These are phyloP conservation scores for Phasia obesa DNA, from an alignment of 2,888 invertebrate genomes.

Conservation along the genomic window DNA sequence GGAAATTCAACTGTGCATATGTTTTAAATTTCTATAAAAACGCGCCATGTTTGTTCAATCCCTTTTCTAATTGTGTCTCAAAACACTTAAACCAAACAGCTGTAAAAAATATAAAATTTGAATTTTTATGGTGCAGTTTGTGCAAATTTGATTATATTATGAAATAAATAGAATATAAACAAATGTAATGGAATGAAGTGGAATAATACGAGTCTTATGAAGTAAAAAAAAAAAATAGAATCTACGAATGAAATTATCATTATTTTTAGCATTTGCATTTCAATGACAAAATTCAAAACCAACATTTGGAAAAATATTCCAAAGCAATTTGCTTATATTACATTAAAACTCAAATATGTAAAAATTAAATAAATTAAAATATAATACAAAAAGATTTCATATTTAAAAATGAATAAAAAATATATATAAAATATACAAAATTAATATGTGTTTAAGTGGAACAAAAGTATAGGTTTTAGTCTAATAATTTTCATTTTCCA, in stretches of 20 bases:
- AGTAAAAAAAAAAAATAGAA: background rate
- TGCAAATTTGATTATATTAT: slow-evolving; percentile 40
- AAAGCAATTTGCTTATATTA: background rate
- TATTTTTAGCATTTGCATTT: slow-evolving; percentile 58
- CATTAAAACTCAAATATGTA: background rate
- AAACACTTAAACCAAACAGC: slow-evolving; percentile 30
- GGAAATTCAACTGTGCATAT: background rate
- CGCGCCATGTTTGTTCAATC: slow-evolving; percentile 40
- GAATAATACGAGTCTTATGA: slow-evolving; percentile 18
- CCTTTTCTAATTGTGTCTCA: slow-evolving; percentile 20
- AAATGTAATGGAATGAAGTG: slow-evolving; percentile 18
- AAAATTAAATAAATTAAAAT: background rate
- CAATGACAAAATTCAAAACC: slow-evolving; percentile 51
- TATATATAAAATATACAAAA: background rate
- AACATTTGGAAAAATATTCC: background rate
- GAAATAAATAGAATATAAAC: slow-evolving; percentile 31
- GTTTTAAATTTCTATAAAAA: background rate
- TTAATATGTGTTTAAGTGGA: too few relatives aligned
- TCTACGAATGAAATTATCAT: slow-evolving; percentile 38
- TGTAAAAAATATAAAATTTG: slow-evolving; percentile 55
- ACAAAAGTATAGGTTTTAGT: too few relatives aligned
- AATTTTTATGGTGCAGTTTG: slow-evolving; percentile 59
- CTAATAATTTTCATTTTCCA: too few relatives aligned
- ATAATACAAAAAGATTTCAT: slow-evolving; percentile 12
- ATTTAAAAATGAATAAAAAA: background rate